Percentiles rank a stretch among this genome's conserved stretches.
Conservation (phyloP, 2,113 vertebrate genomes). For the Eclectus roratus region DNA sequence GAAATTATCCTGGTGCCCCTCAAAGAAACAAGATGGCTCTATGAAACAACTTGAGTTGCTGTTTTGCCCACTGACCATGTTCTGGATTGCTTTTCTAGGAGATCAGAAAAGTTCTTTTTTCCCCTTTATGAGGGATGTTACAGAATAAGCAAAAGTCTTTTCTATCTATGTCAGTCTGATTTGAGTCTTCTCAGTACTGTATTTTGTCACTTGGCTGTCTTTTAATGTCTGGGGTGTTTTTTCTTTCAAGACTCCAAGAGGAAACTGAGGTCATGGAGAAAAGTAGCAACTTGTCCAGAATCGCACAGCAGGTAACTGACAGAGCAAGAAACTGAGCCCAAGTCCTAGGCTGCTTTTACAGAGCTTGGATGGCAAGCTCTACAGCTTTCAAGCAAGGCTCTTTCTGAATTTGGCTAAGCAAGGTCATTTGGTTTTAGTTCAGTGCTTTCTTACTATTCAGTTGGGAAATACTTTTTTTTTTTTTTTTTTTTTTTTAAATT, state of each 20-base stretch:
- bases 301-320: conserved; percentile 41
- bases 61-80: neutral
- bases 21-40: neutral
- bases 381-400: neutral
- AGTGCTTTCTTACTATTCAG: conserved; percentile 1
- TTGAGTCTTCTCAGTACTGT: neutral
- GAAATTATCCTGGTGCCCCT: neutral
- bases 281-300: neutral
- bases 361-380: neutral
- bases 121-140: neutral
- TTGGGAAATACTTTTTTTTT: neutral
- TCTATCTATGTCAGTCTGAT: neutral
- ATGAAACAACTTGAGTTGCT: neutral
- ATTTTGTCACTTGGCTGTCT: neutral
- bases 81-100: neutral
- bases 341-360: neutral
- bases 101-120: neutral
- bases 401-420: neutral
- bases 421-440: neutral
- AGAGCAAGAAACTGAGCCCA: neutral
- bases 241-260: neutral
- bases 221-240: neutral
- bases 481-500: neutral
- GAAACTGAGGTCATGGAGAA: conserved; percentile 18
- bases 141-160: neutral